Evolutionary conservation across 53 echinoderm and acorn worm species (phyloP).

Genomic region (Holothuria scabra): DNA sequence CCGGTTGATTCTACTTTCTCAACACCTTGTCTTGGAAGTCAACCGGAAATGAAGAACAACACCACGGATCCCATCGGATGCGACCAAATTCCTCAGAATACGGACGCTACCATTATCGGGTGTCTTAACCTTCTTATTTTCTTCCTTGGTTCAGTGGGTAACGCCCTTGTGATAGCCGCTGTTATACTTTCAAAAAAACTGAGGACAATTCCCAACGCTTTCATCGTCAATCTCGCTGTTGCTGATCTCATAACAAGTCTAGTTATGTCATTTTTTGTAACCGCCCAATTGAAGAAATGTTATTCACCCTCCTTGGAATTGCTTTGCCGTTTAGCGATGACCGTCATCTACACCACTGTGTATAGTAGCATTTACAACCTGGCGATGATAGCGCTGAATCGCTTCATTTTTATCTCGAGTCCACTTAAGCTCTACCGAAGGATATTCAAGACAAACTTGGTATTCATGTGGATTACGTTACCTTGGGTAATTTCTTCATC

Average conservation of each 20-base stretch:
- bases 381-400: constrained; percentile 65
- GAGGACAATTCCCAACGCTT: constrained; percentile 65
- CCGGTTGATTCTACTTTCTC: no score
- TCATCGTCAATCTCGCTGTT: constrained; percentile 67
- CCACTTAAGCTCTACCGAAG: constrained; percentile 33
- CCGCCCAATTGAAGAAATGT: constrained; percentile 48
- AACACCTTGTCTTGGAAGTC: no score
- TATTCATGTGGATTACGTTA: constrained; percentile 45
- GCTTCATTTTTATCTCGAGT: constrained; percentile 58
- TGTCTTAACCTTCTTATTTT: neutral
- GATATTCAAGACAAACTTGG: constrained; percentile 41
- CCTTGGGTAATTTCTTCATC: constrained; percentile 51
- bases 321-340: constrained; percentile 57
- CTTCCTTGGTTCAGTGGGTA: constrained; percentile 41
- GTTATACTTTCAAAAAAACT: constrained; percentile 62
- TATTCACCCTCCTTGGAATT: constrained; percentile 49
- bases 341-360: constrained; percentile 39
- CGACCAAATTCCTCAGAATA: neutral
- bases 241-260: constrained; percentile 64
- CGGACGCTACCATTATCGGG: constrained; percentile 17
- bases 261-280: constrained; percentile 46
- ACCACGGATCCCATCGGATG: no score
- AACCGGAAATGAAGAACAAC: no score
- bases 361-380: constrained; percentile 61
- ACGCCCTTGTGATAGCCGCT: constrained; percentile 63